Percentiles rank a stretch among this genome's conserved stretches.
Evolutionary conservation across 2,113 vertebrate species (phyloP).

Genomic region (human (Homo sapiens)): DNA sequence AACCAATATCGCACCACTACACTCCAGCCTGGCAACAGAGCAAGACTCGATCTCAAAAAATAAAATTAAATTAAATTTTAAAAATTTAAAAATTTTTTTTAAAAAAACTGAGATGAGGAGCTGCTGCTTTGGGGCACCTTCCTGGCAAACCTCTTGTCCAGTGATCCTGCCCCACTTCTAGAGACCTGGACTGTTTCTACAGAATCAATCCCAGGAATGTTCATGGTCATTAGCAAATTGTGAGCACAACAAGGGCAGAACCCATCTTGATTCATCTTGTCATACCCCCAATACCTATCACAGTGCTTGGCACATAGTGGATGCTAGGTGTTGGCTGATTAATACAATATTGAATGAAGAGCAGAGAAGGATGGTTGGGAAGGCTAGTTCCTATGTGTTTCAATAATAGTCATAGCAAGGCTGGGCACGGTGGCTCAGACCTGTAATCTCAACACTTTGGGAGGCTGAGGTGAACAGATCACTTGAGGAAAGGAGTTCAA

Average conservation of each 20-base stretch:
- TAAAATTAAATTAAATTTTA: no score
- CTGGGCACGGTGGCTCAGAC: neutral
- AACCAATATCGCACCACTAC: no score
- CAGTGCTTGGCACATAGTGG: neutral
- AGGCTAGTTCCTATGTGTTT: neutral
- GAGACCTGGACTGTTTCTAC: neutral
- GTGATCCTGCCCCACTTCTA: neutral
- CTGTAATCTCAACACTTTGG: neutral
- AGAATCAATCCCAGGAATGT: neutral
- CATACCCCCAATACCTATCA: neutral
- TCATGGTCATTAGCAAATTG: neutral
- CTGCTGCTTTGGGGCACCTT: neutral
- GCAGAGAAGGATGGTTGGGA: neutral
- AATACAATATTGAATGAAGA: neutral
- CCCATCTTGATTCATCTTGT: neutral
- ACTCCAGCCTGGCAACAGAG: no score
- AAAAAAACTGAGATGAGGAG: neutral
- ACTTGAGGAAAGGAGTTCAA: neutral
- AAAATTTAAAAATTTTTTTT: no score
- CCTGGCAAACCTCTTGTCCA: neutral
- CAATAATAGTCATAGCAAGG: neutral
- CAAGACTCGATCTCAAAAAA: no score
- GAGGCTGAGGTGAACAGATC: neutral
- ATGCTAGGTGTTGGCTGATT: neutral
- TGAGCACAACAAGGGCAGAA: neutral